Evolutionary conservation across 2,113 vertebrate species (phyloP).

Genomic region (Ameiurus melas): DNA sequence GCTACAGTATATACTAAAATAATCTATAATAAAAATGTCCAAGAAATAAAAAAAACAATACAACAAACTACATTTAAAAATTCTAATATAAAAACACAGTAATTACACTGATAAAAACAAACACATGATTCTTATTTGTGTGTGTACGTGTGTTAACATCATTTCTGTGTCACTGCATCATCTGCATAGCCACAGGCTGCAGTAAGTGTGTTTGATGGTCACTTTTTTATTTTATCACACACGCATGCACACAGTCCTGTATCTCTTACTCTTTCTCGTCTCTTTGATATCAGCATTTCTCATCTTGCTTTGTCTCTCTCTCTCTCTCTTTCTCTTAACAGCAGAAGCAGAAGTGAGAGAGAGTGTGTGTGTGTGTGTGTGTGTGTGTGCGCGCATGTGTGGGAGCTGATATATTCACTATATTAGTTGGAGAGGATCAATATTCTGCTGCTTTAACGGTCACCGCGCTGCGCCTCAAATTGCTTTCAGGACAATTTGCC

Average conservation of each 20-base stretch:
- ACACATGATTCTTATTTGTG: not conserved
- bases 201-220: not conserved
- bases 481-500: constrained; percentile 91
- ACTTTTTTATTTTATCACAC: constrained; percentile 7
- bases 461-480: constrained; percentile 80
- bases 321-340: constrained; percentile 51
- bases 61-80: not conserved
- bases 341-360: constrained; percentile 9
- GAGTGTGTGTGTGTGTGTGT: constrained; percentile 49
- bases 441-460: constrained; percentile 86
- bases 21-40: not conserved
- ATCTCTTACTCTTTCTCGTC: not conserved
- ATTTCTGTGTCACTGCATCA: constrained; percentile 1
- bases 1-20: not conserved
- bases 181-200: constrained; percentile 16
- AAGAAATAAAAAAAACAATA: not conserved
- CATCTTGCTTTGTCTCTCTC: not conserved
- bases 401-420: constrained; percentile 87
- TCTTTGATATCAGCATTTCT: constrained; percentile 12
- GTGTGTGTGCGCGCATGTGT: constrained; percentile 22
- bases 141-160: not conserved
- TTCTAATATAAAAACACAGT: not conserved
- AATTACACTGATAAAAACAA: not conserved
- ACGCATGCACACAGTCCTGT: not conserved
- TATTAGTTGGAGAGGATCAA: constrained; percentile 95